Evolutionary conservation across 1,140 invertebrate species (phyloP).

Genomic region (Metopolophium dirhodum): DNA sequence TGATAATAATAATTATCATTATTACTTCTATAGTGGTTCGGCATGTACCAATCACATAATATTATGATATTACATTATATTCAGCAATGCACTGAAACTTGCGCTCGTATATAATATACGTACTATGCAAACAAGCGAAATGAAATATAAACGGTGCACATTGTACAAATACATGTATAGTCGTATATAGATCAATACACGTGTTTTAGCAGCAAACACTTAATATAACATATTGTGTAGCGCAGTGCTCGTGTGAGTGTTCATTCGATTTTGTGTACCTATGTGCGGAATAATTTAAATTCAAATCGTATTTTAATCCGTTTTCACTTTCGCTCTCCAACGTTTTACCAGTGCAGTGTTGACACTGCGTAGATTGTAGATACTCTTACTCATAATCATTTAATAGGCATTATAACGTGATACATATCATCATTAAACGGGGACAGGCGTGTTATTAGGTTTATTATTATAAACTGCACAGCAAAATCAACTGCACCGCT

Average conservation of each 20-base stretch:
- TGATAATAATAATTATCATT: neutral
- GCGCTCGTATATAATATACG: neutral
- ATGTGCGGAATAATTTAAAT: conserved; percentile 8
- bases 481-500: too few relatives aligned
- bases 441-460: too few relatives aligned
- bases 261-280: neutral
- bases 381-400: too few relatives aligned
- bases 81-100: neutral
- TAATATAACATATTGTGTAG: neutral
- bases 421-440: too few relatives aligned
- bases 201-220: neutral
- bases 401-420: too few relatives aligned
- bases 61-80: neutral
- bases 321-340: neutral
- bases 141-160: neutral
- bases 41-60: neutral
- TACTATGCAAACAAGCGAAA: neutral
- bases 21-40: neutral
- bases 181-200: neutral
- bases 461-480: too few relatives aligned
- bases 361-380: too few relatives aligned
- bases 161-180: neutral
- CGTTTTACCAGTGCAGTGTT: neutral
- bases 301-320: neutral
- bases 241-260: too few relatives aligned